Conservation (phyloP, 2,113 vertebrate species). For the Paramisgurnus dabryanus region DNA sequence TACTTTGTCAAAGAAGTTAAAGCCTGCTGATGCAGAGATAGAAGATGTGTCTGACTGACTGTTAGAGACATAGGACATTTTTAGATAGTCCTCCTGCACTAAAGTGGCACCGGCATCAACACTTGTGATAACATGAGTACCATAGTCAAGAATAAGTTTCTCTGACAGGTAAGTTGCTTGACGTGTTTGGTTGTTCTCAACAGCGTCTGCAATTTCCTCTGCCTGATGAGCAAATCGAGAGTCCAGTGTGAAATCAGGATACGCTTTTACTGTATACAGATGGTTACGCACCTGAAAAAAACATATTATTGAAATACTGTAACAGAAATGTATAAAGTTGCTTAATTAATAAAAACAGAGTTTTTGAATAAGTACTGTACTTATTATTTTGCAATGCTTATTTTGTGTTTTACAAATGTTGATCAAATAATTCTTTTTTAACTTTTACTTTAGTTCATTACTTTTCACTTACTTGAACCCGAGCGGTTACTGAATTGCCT, state of each 20-base stretch:
- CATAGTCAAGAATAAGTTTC: slow-evolving; percentile 83
- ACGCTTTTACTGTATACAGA: slow-evolving; percentile 81
- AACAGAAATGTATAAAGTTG: neutral
- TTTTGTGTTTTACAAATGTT: no score
- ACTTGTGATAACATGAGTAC: slow-evolving; percentile 83
- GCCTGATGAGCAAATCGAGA: slow-evolving; percentile 75
- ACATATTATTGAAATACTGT: no score
- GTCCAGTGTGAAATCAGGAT: slow-evolving; percentile 78
- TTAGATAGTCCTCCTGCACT: slow-evolving; percentile 85
- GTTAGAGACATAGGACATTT: slow-evolving; percentile 75
- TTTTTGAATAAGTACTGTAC: neutral
- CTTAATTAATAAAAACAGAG: neutral
- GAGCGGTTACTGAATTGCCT: slow-evolving; percentile 77
- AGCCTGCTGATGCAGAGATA: slow-evolving; percentile 69
- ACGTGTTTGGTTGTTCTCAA: slow-evolving; percentile 88
- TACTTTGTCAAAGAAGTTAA: slow-evolving; percentile 76
- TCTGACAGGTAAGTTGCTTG: slow-evolving; percentile 82
- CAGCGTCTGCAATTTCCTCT: slow-evolving; percentile 76
- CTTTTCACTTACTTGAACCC: slow-evolving; percentile 71
- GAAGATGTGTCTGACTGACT: slow-evolving; percentile 52
- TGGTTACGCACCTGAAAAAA: slow-evolving; percentile 80
- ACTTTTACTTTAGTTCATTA: neutral
- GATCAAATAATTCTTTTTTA: no score
- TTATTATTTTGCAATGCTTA: no score
- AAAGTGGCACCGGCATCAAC: slow-evolving; percentile 78